A percentile compares a stretch with the other conserved stretches of the same genome.
Evolutionary conservation across 2,888 invertebrate genomes (phyloP).

Genomic region (Watsonalla cultraria): DNA sequence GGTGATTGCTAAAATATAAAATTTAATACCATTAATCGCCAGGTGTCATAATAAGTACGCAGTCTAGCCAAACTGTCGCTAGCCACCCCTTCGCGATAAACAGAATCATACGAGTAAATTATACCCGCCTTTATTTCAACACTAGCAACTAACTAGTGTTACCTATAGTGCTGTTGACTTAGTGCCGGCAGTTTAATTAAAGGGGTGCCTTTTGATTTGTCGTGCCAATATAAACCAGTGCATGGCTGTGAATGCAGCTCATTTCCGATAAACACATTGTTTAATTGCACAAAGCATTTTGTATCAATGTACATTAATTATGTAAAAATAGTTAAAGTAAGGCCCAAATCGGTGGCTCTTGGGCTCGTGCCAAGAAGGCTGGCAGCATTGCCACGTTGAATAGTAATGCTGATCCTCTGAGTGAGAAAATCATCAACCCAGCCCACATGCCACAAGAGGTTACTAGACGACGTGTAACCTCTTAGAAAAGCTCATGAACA

Average conservation of each 20-base stretch:
- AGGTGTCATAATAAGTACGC: neutral
- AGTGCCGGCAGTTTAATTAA: slow-evolving; percentile 68
- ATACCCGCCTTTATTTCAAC: slow-evolving; percentile 50
- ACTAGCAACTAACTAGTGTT: slow-evolving; percentile 41
- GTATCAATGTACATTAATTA: no score
- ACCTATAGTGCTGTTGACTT: slow-evolving; percentile 62
- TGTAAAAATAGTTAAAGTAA: no score
- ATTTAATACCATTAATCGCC: neutral
- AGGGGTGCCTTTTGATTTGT: slow-evolving; percentile 70
- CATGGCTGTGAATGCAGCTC: slow-evolving; percentile 22
- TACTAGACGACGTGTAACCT: no score
- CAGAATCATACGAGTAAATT: slow-evolving; percentile 54
- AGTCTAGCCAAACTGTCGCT: slow-evolving; percentile 10
- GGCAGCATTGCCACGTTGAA: no score
- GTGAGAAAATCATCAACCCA: no score
- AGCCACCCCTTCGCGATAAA: slow-evolving; percentile 33
- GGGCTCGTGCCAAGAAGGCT: no score
- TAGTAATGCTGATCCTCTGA: no score
- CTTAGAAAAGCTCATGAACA: no score
- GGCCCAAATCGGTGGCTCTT: no score
- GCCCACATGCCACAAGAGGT: no score
- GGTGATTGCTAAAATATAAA: neutral
- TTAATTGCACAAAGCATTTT: no score
- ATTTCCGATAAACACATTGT: neutral
- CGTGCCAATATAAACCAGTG: slow-evolving; percentile 45